Evolutionary conservation across 2,113 vertebrate species (phyloP), one percentile per base, ranked within the genome.

Genomic region (Pelobates fuscus): DNA sequence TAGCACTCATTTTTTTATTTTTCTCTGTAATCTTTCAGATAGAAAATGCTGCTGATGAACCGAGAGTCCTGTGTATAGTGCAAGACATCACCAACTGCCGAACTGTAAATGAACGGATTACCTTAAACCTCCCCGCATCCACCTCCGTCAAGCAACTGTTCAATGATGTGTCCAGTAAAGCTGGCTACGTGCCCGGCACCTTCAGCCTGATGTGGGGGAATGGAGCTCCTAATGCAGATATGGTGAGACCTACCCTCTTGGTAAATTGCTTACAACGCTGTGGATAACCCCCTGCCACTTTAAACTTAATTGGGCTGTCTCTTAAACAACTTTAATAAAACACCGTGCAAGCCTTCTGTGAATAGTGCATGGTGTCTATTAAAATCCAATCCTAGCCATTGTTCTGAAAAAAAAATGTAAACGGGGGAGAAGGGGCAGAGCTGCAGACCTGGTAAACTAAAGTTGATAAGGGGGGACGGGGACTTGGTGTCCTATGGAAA

Each of bases 11-110:
- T n/a, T n/a, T n/a, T n/a, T n/a, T n/a, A n/a, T n/a, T n/a, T n/a
- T n/a, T n/a, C 32, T 37, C 32, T 37, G 5, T 37, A 6, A 6
- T 43, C 70, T 86, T 91, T 54, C 88, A 99, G 97, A 95, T 96
- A 76, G 97, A 96, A 80, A 96, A 94, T 90, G 97, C 96, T 81
- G 97, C 96, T 2, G 97, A 99, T 85, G 97, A 99, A 84, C 95
- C 94, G 66, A 86, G 97, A 85, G 94, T 96, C 86, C 89, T 99
- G 87, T 99, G 97, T 82, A 99, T 99, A 69, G 91, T 99, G 78
- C 96, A 98, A 87, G 97, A 99, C 88, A 97, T 89, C 81, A 99
- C 97, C 73, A 98, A 93, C 64, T 90, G 92, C 68, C 98, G 94
- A 86, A 94, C 93, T 0, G 87, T 96, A 80, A 96, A 90, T 21